phyloP scores from a whole-genome alignment of 2,797 vertebrate genomes.

The Peromyscus melanophrys region DNA sequence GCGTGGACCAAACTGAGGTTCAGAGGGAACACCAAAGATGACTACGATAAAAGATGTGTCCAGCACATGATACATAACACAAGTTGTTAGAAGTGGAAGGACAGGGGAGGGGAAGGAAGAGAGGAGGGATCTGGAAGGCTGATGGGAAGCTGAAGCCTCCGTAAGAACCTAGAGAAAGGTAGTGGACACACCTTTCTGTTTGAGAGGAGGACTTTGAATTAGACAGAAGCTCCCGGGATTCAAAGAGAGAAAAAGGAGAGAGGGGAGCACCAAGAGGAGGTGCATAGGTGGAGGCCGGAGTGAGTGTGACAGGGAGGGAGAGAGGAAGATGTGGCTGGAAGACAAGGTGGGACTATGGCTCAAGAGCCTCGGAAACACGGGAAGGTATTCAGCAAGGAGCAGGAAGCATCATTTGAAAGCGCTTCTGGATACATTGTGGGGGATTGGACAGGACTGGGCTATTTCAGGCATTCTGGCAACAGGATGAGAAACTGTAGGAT shows the following conservation, averaged over 20 bases:
- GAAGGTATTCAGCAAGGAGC: background rate
- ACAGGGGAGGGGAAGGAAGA: background rate
- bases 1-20: background rate
- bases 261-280: background rate
- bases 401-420: background rate
- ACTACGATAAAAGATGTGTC: background rate
- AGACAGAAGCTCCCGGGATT: background rate
- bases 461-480: background rate
- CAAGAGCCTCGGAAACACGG: background rate
- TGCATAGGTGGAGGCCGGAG: accelerated
- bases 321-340: background rate
- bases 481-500: background rate
- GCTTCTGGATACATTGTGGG: background rate
- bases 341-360: background rate
- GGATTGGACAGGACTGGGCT: background rate
- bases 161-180: background rate
- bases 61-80: accelerated
- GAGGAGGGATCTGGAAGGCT: no score
- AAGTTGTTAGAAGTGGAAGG: background rate
- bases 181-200: background rate
- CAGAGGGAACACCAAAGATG: background rate
- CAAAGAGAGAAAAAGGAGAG: background rate
- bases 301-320: background rate
- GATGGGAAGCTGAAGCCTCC: background rate
- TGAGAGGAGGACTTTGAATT: background rate